Evolutionary conservation across 2,797 vertebrate species (phyloP).

Genomic region (Glyptemys insculpta): DNA sequence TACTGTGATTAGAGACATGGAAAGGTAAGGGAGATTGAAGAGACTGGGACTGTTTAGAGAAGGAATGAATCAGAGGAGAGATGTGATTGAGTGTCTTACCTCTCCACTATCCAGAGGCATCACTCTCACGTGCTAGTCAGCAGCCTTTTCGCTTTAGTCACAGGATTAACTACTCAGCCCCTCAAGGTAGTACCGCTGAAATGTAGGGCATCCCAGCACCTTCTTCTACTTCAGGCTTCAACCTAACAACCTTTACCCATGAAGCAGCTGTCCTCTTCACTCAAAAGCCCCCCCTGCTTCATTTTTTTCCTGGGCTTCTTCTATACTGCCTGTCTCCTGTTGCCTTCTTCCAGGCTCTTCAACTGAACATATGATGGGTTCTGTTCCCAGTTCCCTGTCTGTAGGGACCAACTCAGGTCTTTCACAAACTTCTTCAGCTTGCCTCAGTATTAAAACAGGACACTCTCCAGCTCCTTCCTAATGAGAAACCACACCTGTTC

Average conservation of each 20-base stretch:
- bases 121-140: no score
- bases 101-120: background rate
- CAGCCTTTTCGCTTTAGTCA: background rate
- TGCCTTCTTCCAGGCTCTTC: background rate
- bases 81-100: background rate
- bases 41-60: background rate
- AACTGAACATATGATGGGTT: background rate
- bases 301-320: background rate
- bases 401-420: background rate
- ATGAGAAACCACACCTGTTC: background rate
- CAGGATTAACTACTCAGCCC: background rate
- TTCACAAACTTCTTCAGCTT: background rate
- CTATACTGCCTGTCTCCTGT: background rate
- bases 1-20: background rate
- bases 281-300: background rate
- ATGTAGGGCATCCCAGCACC: background rate
- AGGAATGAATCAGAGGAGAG: background rate
- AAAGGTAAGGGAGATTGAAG: background rate
- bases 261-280: background rate
- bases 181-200: background rate
- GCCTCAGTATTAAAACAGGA: background rate
- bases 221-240: background rate
- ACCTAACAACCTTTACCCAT: background rate
- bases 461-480: background rate
- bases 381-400: background rate